Percentiles rank a stretch among this genome's conserved stretches.
phyloP scores from a whole-genome alignment of 2,113 vertebrate genomes.

The Embiotoca jacksoni region DNA sequence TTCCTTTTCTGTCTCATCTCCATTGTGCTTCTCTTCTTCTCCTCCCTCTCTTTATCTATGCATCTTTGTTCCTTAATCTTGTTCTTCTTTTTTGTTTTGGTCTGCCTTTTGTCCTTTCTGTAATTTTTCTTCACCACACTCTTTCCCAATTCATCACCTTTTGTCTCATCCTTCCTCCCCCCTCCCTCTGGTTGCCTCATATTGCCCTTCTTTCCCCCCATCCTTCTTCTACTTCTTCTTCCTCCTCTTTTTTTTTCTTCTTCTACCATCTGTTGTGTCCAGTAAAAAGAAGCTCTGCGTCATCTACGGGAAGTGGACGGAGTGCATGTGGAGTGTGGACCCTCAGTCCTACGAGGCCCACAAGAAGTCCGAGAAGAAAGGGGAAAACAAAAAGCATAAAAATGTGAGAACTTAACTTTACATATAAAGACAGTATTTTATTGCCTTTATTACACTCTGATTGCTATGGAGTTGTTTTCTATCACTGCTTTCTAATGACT shows the following conservation, averaged over 20 bases:
- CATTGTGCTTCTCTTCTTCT: background rate
- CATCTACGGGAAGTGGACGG: slow-evolving; percentile 98
- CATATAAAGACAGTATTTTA: no score
- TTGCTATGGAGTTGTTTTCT: background rate
- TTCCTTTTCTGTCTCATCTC: background rate
- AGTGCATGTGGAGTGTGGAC: slow-evolving; percentile 94
- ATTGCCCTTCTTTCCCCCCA: background rate
- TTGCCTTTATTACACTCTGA: background rate
- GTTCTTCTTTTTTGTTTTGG: background rate
- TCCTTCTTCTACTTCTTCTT: background rate
- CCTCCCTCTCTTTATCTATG: background rate
- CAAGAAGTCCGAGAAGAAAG: slow-evolving; percentile 90
- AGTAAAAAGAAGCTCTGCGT: slow-evolving; percentile 95
- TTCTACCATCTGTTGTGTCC: background rate
- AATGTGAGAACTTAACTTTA: slow-evolving; percentile 52
- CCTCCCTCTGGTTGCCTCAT: background rate
- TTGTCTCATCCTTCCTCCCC: background rate
- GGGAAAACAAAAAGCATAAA: slow-evolving; percentile 79
- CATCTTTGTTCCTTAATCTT: background rate
- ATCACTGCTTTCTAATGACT: background rate
- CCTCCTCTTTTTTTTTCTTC: background rate
- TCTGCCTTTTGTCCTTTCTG: no score
- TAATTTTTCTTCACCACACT: background rate
- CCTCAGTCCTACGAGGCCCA: slow-evolving; percentile 87
- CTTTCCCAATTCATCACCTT: background rate